Evolutionary conservation across 2,888 invertebrate species (phyloP), one percentile per base, ranked within the genome.

Genomic region (Metalampra italica): DNA sequence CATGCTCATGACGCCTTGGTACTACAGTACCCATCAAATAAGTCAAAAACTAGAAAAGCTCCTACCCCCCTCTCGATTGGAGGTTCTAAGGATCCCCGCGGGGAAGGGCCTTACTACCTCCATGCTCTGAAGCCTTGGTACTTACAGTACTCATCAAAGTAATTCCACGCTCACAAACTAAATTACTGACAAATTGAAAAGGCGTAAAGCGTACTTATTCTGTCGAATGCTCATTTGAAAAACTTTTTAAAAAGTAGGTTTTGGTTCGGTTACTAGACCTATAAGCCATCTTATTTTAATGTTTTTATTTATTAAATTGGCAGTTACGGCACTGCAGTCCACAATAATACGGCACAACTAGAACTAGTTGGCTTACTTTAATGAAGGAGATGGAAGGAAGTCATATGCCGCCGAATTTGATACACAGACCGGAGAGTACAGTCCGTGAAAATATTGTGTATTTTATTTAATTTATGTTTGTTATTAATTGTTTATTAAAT

Each of bases 181-280:
- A 71, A 75, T 71, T 68, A 65, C 66, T 56, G 64, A 62, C 66
- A 70, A 70, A 73, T 74, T 70, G 73, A 68, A 71, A 66, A 68
- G 63, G 61, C 64, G 49, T 38, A n/a, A 12, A n/a, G 41, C 48
- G 57, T 7, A 49, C 55, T 29, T 66, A 66, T 66, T 64, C 66
- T 57, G 56, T 11, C 7, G 34, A 4, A 11, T 4, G 34, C 8
- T 2, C 22, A 22, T 22, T 22, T 22, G 22, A 22, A 22, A 22
- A 22, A 22, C 22, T n/a, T n/a, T n/a, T n/a, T n/a, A n/a, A n/a
- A n/a, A n/a, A n/a, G n/a, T n/a, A n/a, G n/a, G n/a, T n/a, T n/a
- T n/a, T n/a, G n/a, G n/a, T n/a, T n/a, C n/a, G n/a, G n/a, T n/a
- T n/a, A n/a, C n/a, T n/a, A n/a, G n/a, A n/a, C n/a, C n/a, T n/a